Evolutionary conservation across 2,113 vertebrate genomes (phyloP), one percentile per base, ranked within the genome.

Genomic region (Rhabdornis inornatus): DNA sequence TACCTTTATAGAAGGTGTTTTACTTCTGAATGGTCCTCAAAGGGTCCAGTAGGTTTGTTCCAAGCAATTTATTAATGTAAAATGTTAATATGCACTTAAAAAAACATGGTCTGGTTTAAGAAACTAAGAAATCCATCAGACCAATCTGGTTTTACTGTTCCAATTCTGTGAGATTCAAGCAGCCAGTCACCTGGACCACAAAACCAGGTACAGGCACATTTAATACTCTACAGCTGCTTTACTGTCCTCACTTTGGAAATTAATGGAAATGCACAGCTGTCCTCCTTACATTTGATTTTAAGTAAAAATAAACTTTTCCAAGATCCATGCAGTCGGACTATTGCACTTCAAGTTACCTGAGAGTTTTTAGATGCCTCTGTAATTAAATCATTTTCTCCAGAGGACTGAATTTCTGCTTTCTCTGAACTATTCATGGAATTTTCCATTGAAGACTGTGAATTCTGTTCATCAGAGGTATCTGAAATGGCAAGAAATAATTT

Each of bases 351-450:
- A 86, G 77, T 97, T 98, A 99, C 99, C 99, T 99, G 99, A 99
- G 99, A 98, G 97, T 98, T 97, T 98, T 99, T 98, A 81, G 98
- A 96, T 52, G 97, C 96, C 96, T 99, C 99, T 92, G 98, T 96
- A 56, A 98, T 96, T 79, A 98, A 96, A 69, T 99, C 99, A 8
- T 98, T 98, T 89, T 98, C 99, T 49, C 98, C 98, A 92, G 98
- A 98, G 25, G 97, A 98, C 97, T 98, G 98, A 77, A 98, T 96
- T 93, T 99, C 99, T 87, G 97, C 98, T 97, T 99, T 99, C 97
- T 99, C 98, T 90, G 98, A 98, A 97, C 98, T 98, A 95, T 96
- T 98, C 92, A 98, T 98, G 83, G 98, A 98, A 97, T 98, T 98
- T 93, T 99, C 99, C 97, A 98, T 94, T 30, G 98, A 98, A 86